Conservation (phyloP, 2,888 invertebrate species). For the Metellina segmentata region DNA sequence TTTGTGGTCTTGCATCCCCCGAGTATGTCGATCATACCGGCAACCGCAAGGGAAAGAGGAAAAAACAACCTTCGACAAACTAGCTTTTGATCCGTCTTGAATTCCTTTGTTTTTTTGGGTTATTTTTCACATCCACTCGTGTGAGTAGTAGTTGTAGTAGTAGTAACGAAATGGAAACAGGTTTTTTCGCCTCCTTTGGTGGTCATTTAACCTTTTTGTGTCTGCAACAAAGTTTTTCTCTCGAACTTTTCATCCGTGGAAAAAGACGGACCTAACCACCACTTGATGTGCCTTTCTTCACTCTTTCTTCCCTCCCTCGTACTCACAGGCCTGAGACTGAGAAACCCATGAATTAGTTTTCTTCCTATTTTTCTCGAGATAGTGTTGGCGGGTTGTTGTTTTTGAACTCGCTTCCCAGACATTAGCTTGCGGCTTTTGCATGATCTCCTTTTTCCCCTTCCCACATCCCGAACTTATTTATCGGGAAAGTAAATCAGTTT, state of each 20-base stretch:
- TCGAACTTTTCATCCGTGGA: slow-evolving; percentile 26
- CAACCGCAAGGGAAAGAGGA: background rate
- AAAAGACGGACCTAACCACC: slow-evolving; percentile 16
- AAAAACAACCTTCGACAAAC: slow-evolving; percentile 21
- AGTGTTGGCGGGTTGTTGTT: background rate
- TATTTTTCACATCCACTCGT: slow-evolving; percentile 30
- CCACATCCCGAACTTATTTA: background rate
- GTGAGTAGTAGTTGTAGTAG: slow-evolving; percentile 17
- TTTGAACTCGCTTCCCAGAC: background rate
- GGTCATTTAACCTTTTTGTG: slow-evolving; percentile 67
- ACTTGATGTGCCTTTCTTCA: background rate
- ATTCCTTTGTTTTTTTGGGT: slow-evolving; percentile 51
- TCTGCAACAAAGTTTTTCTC: slow-evolving; percentile 62
- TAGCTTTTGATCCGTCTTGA: slow-evolving; percentile 53
- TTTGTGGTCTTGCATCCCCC: too few species aligned
- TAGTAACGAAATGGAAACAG: slow-evolving; percentile 50
- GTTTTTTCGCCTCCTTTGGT: slow-evolving; percentile 56
- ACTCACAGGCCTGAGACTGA: too few species aligned
- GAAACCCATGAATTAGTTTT: background rate
- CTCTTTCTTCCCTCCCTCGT: background rate
- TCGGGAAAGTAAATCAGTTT: background rate
- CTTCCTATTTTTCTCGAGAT: background rate
- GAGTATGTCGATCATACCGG: background rate
- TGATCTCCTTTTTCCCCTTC: background rate
- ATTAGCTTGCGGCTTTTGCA: background rate